Conservation (phyloP, 2,113 vertebrate species). For the Cyprinodon brontotheroides region DNA sequence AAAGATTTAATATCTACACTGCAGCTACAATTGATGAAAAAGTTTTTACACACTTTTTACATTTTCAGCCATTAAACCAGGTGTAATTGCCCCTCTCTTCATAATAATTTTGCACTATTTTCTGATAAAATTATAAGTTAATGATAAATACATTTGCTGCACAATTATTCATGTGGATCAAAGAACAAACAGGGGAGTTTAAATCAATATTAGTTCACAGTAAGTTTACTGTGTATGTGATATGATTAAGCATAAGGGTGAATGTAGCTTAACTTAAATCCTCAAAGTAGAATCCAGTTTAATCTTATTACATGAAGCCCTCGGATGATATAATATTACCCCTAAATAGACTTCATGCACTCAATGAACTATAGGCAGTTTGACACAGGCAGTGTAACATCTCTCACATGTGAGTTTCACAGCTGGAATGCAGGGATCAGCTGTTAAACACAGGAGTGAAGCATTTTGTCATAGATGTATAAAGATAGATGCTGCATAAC, state of each 20-base stretch:
- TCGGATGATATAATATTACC: not conserved
- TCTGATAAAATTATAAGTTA: too few relatives aligned
- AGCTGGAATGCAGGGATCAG: constrained; percentile 19
- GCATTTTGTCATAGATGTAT: constrained; percentile 5
- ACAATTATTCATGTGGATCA: not conserved
- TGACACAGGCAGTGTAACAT: not conserved
- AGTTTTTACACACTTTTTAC: too few relatives aligned
- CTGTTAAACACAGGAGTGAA: constrained; percentile 17
- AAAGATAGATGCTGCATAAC: not conserved
- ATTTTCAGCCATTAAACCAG: too few relatives aligned
- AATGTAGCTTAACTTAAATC: constrained; percentile 10
- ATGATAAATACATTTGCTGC: not conserved
- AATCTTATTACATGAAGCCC: constrained; percentile 1
- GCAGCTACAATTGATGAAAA: too few relatives aligned
- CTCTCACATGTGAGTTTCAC: constrained; percentile 2
- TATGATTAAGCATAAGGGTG: not conserved
- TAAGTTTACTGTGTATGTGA: not conserved
- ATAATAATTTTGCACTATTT: too few relatives aligned
- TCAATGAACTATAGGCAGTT: not conserved
- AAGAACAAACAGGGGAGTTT: not conserved
- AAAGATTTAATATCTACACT: too few relatives aligned
- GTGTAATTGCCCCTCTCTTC: too few relatives aligned
- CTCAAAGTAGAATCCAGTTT: constrained; percentile 1
- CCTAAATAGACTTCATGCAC: not conserved
- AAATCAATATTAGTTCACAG: not conserved